A percentile compares a stretch with the other conserved stretches of the same genome.
These are phyloP conservation scores for Bradypodion ventrale DNA, from an alignment of 2,797 vertebrate genomes.

Conservation along the genomic window DNA sequence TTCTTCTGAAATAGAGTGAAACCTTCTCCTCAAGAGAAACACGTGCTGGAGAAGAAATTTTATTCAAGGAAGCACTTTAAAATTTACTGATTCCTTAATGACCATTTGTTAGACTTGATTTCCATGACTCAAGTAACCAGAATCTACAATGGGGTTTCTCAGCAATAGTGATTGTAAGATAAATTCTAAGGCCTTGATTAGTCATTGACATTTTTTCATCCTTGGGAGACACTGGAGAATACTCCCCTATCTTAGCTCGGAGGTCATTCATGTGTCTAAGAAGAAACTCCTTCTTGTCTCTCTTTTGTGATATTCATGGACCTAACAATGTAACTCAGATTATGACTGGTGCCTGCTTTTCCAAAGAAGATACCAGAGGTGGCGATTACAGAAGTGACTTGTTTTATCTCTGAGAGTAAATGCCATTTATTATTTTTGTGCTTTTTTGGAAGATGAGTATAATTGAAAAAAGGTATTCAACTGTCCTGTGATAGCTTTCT, in stretches of 20 bases:
- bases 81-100: slow-evolving; percentile 1
- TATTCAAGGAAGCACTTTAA: slow-evolving; percentile 30
- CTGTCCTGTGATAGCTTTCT: background rate
- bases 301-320: background rate
- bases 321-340: background rate
- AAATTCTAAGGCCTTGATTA: background rate
- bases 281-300: background rate
- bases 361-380: background rate
- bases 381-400: background rate
- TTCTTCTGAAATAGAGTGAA: background rate
- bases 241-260: background rate
- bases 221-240: background rate
- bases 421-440: background rate
- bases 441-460: background rate
- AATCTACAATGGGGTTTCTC: background rate
- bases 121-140: background rate
- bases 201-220: background rate
- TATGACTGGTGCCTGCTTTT: background rate
- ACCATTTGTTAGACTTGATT: slow-evolving; percentile 4
- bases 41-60: background rate
- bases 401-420: background rate
- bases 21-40: background rate
- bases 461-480: background rate
- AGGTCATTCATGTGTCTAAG: background rate
- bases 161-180: background rate